Conservation (phyloP, 2,888 invertebrate genomes). For the Strigamia crassipes region DNA sequence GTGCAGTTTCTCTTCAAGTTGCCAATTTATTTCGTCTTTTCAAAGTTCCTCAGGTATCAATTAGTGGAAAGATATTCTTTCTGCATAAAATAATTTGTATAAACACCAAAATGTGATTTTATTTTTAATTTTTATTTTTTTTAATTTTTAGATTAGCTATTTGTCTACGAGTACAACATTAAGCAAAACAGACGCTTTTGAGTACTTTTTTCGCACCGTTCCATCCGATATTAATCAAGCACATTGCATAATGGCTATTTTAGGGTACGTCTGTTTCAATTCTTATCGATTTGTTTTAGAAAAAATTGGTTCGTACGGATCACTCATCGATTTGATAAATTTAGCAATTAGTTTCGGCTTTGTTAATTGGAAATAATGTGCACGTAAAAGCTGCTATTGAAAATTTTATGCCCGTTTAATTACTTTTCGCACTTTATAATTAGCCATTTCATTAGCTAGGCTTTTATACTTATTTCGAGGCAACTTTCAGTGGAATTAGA, state of each 20-base stretch:
- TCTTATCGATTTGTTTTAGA: neutral
- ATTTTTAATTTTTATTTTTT: constrained; percentile 39
- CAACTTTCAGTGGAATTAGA: neutral
- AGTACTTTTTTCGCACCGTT: constrained; percentile 65
- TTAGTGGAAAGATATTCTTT: neutral
- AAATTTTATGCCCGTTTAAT: neutral
- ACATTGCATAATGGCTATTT: constrained; percentile 64
- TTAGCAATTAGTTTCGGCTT: neutral
- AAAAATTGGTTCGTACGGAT: neutral
- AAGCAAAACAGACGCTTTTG: constrained; percentile 63
- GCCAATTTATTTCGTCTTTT: constrained; percentile 64
- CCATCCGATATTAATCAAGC: constrained; percentile 66
- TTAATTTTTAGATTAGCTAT: constrained; percentile 61
- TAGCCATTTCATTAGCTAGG: neutral
- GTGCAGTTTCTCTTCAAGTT: constrained; percentile 64
- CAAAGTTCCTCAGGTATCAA: constrained; percentile 62
- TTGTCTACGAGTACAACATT: constrained; percentile 65
- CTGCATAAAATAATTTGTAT: neutral
- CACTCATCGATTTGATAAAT: too few species aligned
- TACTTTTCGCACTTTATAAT: neutral
- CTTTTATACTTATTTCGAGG: neutral
- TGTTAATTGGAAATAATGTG: neutral
- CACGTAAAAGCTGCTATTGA: neutral
- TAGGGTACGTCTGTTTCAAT: constrained; percentile 59
- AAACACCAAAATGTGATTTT: neutral